Base-by-base conservation (phyloP, 1,140 invertebrate genomes). In the Plectrocnemia conspersa region DNA sequence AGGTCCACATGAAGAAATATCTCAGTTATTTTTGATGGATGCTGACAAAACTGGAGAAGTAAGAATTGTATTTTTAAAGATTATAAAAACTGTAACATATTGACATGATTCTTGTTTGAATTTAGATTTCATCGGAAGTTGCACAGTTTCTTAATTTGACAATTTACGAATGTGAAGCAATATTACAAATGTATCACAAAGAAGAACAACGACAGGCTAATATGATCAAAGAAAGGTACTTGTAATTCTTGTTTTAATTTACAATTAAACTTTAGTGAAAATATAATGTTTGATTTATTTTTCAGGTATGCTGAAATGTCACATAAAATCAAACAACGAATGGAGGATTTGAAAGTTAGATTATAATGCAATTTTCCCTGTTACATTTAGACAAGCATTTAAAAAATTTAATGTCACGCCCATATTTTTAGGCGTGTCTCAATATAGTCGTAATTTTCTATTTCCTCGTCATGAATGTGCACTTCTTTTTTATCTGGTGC, bases 71-170 rank as follows among this genome's bases (percentile, higher is more conserved):
- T 24, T 48, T 40, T 16, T 48, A 27, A 7, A 15, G 29, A 46
- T 46, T 6, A 15, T 27, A 7, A 13, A 25, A 27, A 18, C 4
- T 36, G 1, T n/a, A 24, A 47, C 33, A 13, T 47, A 15, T 25
- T 27, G 19, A 41, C 24, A 46, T 52, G 3, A 36, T 46, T 38
- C 2, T 29, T 52, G 10, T 29, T 44, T 21, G 10, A 42, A 56
- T 49, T 53, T 41, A 62, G 60, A 52, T 62, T 21, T 56, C 61
- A 16, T 59, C 77, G 58, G 85, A 88, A 72, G 87, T 93, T 48
- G 89, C 89, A 56, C 88, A 91, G 67, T 89, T 89, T 74, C 74
- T 93, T 38, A 88, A 90, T 72, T 73, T 93, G 35, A 87, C 86
- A 45, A 66, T 87, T 57, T 80, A 82, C 27, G 89, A 91, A 63